Evolutionary conservation across 1,140 invertebrate species (phyloP).

Genomic region (Trichoplusia ni): DNA sequence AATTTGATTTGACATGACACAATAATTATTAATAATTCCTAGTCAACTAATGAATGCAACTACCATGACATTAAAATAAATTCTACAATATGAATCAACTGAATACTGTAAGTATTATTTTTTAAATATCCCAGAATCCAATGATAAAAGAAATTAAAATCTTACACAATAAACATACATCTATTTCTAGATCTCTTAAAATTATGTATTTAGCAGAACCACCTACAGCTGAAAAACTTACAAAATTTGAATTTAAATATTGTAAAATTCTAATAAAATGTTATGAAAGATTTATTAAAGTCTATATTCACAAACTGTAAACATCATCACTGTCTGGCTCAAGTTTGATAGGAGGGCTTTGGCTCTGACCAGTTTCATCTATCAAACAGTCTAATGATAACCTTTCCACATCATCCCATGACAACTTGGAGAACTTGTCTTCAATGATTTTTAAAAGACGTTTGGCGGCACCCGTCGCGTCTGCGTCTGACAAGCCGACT

Average conservation of each 20-base stretch:
- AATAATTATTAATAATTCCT: too few species aligned
- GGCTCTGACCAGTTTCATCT: slow-evolving; percentile 45
- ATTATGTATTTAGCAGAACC: slow-evolving; percentile 1
- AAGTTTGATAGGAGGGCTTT: slow-evolving; percentile 15
- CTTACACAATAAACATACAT: slow-evolving; percentile 23
- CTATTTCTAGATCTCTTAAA: slow-evolving; percentile 12
- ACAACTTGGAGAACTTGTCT: slow-evolving; percentile 69
- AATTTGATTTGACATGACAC: too few species aligned
- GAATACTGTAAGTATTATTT: too few species aligned
- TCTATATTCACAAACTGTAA: slow-evolving; percentile 52
- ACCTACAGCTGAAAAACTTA: slow-evolving; percentile 3
- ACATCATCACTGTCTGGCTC: slow-evolving; percentile 37
- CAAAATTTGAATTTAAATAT: neutral
- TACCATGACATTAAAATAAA: too few species aligned
- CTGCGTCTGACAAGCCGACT: slow-evolving; percentile 59
- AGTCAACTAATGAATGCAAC: too few species aligned
- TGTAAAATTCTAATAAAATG: slow-evolving; percentile 19
- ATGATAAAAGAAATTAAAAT: too few species aligned
- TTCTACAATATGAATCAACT: too few species aligned
- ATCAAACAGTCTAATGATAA: slow-evolving; percentile 52
- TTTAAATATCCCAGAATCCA: too few species aligned
- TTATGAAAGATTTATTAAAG: slow-evolving; percentile 20
- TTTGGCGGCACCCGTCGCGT: slow-evolving; percentile 54
- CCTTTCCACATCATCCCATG: slow-evolving; percentile 73
- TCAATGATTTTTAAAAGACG: slow-evolving; percentile 53